Conservation (phyloP, 64 coral and sea anemone genomes). For the Cladopsammia gracilis region DNA sequence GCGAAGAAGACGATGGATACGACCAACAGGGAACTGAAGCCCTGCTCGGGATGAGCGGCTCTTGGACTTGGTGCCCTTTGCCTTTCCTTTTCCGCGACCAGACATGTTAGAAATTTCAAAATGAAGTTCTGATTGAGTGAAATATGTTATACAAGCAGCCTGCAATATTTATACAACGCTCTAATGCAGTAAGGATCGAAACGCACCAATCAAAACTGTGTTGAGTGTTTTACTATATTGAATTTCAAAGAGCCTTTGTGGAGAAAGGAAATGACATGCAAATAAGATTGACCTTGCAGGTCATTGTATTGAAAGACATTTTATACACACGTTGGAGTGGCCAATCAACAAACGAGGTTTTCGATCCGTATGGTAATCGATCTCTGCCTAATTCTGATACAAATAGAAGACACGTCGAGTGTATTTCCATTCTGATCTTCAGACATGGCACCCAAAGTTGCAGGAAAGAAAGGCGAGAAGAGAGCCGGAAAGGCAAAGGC, state of each 20-base stretch:
- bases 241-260: not conserved
- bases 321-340: too few relatives aligned
- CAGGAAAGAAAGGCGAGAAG: constrained; percentile 65
- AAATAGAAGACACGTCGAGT: not conserved
- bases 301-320: not conserved
- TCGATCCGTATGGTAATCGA: constrained; percentile 26
- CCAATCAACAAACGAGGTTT: not conserved
- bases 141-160: too few relatives aligned
- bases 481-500: constrained; percentile 48
- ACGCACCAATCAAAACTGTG: constrained; percentile 9
- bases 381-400: not conserved
- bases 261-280: not conserved
- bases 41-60: constrained; percentile 26
- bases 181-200: not conserved
- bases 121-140: too few relatives aligned
- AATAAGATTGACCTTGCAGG: not conserved
- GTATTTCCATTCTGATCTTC: not conserved
- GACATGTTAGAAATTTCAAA: not conserved
- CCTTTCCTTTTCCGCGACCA: constrained; percentile 12
- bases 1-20: too few relatives aligned
- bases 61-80: constrained; percentile 31
- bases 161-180: not conserved
- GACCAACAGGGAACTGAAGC: too few relatives aligned
- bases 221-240: not conserved
- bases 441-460: constrained; percentile 36